These are phyloP conservation scores for Mesoclemmys tuberculata DNA, from an alignment of 2,113 vertebrate species.

Conservation along the genomic window DNA sequence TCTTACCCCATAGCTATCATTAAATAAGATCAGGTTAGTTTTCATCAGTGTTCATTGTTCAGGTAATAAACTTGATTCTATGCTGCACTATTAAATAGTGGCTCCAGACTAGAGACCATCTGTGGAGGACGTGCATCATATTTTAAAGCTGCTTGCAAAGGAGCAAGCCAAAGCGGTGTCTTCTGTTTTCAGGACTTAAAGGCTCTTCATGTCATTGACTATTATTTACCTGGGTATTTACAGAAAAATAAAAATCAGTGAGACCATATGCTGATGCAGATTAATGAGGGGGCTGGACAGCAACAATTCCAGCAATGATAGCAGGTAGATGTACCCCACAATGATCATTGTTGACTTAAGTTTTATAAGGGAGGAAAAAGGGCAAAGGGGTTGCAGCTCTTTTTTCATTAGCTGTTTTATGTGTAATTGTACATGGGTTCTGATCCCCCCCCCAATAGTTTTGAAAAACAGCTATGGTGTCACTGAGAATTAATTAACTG, in stretches of 20 bases:
- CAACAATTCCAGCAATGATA: background rate
- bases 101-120: background rate
- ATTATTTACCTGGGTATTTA: background rate
- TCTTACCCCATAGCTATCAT: background rate
- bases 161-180: background rate
- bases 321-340: background rate
- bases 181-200: background rate
- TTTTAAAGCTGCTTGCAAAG: background rate
- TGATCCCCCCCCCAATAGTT: rapidly evolving
- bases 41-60: background rate
- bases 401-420: background rate
- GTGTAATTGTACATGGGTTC: background rate
- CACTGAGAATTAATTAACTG: background rate
- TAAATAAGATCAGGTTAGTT: background rate
- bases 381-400: background rate
- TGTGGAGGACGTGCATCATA: background rate
- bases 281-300: background rate
- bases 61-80: background rate
- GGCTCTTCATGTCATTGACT: background rate
- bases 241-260: background rate
- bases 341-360: background rate
- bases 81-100: background rate
- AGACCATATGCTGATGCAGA: background rate
- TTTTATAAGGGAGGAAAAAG: background rate
- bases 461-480: background rate